A percentile compares a stretch with the other conserved stretches of the same genome.
phyloP scores from a whole-genome alignment of 2,113 vertebrate species.

The Scolopax mira region DNA sequence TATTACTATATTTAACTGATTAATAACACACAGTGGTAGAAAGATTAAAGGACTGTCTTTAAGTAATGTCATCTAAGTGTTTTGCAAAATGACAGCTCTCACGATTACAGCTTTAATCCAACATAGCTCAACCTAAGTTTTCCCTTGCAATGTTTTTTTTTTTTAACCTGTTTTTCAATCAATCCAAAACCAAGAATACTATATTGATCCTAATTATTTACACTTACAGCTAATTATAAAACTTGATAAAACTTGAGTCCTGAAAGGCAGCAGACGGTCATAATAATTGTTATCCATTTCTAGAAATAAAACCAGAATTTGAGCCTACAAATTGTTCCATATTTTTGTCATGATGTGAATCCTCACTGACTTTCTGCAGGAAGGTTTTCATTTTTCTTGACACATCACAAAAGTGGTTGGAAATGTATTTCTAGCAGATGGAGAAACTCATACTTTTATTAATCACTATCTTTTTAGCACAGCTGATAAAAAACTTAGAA shows the following conservation, averaged over 20 bases:
- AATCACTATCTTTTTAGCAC: neutral
- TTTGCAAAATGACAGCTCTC: neutral
- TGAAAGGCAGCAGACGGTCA: neutral
- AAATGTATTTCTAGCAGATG: neutral
- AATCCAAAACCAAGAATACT: neutral
- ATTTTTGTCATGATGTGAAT: neutral
- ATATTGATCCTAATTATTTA: neutral
- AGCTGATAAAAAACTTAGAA: neutral
- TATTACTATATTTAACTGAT: neutral
- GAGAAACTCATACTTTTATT: neutral
- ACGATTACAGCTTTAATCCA: neutral
- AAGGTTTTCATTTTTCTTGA: neutral
- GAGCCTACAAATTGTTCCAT: neutral
- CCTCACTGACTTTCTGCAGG: neutral
- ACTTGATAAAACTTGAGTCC: neutral
- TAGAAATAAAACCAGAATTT: neutral
- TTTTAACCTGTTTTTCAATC: neutral
- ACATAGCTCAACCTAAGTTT: neutral
- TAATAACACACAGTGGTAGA: neutral
- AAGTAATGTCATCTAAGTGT: neutral
- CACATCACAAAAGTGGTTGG: neutral
- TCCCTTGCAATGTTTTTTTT: neutral
- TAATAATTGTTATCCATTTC: neutral
- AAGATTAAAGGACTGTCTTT: neutral
- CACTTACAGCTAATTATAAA: neutral